A percentile compares a stretch with the other conserved stretches of the same genome.
phyloP scores from a whole-genome alignment of 2,113 vertebrate species.

The Vulpes ferrilata region DNA sequence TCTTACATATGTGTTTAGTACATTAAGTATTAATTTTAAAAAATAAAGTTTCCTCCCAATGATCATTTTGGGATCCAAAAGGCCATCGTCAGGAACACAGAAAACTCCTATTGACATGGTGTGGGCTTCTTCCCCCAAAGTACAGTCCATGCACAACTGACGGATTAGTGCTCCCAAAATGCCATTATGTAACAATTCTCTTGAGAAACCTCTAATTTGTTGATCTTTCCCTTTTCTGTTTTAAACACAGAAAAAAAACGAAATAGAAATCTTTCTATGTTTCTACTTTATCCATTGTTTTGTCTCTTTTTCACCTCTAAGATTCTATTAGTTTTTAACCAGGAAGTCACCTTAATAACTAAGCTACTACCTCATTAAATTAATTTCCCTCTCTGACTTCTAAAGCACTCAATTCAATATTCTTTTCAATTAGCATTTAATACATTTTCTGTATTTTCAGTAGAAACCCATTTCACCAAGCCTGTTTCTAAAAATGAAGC shows the following conservation, averaged over 20 bases:
- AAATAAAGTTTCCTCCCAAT: not conserved
- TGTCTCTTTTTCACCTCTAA: not conserved
- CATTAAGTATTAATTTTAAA: not conserved
- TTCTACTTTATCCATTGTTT: not conserved
- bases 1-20: slow-evolving; percentile 15
- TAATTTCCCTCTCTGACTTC: not conserved
- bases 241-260: not conserved
- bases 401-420: not conserved
- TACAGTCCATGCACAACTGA: not conserved
- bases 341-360: not conserved
- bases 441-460: not conserved
- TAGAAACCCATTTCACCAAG: slow-evolving; percentile 37
- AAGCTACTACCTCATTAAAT: not conserved
- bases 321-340: slow-evolving; percentile 6
- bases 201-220: not conserved
- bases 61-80: not conserved
- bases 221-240: not conserved
- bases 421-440: not conserved
- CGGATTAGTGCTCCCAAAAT: not conserved
- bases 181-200: not conserved
- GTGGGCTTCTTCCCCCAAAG: not conserved
- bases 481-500: not conserved
- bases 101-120: not conserved
- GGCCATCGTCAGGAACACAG: not conserved
- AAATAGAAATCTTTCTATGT: not conserved